phyloP scores from a whole-genome alignment of 2,888 invertebrate genomes.

The Tubiluchus corallicola region DNA sequence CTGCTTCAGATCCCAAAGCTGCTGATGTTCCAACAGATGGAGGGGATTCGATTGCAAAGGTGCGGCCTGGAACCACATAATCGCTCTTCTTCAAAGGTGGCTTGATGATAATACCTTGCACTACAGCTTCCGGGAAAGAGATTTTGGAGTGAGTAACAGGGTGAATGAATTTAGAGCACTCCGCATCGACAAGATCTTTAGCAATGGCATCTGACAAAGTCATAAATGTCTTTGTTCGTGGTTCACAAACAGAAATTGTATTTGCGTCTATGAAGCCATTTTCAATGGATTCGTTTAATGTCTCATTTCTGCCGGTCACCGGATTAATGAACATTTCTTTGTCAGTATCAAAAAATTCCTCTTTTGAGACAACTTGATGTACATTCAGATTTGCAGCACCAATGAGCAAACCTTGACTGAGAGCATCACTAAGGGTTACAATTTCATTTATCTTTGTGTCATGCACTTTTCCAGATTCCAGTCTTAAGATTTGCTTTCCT shows the following conservation, averaged over 20 bases:
- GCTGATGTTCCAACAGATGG: too few species aligned
- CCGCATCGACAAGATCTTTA: slow-evolving; percentile 29
- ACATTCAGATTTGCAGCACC: background rate
- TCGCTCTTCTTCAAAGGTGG: background rate
- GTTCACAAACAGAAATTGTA: slow-evolving; percentile 43
- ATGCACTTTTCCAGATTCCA: slow-evolving; percentile 11
- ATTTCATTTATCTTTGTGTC: background rate
- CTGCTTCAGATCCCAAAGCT: too few species aligned
- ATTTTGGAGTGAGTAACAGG: slow-evolving; percentile 44
- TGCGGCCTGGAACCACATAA: too few species aligned
- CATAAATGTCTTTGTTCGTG: slow-evolving; percentile 42
- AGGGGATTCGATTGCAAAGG: too few species aligned
- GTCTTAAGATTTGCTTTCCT: slow-evolving; percentile 29
- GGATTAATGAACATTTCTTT: slow-evolving; percentile 63
- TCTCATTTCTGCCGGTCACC: slow-evolving; percentile 57
- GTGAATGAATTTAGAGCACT: slow-evolving; percentile 19
- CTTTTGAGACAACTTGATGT: slow-evolving; percentile 18
- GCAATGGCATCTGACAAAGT: slow-evolving; percentile 45
- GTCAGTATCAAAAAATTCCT: slow-evolving; percentile 35
- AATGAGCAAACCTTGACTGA: background rate
- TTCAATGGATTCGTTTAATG: slow-evolving; percentile 59
- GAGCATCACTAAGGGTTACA: background rate
- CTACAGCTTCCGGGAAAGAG: slow-evolving; percentile 61
- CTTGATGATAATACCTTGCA: slow-evolving; percentile 47
- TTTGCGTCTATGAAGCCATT: slow-evolving; percentile 46